Percentiles rank a stretch among this genome's conserved stretches.
Evolutionary conservation across 2,797 vertebrate species (phyloP).

Genomic region (Pangasius larnaudii): DNA sequence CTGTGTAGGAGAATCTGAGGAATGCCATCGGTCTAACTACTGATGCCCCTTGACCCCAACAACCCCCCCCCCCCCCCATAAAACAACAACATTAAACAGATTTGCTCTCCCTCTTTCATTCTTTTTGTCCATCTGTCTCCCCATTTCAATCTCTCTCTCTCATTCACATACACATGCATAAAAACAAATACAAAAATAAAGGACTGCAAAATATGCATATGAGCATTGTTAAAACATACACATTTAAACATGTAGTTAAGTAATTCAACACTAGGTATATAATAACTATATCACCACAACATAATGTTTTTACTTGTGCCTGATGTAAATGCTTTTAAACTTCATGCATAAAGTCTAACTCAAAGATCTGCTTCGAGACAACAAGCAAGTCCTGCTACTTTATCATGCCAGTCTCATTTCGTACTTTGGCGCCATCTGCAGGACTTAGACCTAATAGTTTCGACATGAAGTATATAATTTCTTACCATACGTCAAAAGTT

Average conservation of each 20-base stretch:
- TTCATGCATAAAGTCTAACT: neutral
- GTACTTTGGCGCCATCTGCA: conserved; percentile 52
- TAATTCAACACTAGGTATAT: neutral
- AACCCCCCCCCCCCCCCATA: conserved; percentile 34
- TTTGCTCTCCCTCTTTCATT: neutral
- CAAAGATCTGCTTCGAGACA: neutral
- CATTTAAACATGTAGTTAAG: neutral
- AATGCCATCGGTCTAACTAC: conserved; percentile 67
- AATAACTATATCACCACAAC: neutral
- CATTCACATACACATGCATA: neutral
- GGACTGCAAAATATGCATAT: neutral
- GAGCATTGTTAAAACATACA: too few relatives aligned
- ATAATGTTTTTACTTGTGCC: neutral
- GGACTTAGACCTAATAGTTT: conserved; percentile 10
- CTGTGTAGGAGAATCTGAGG: conserved; percentile 69
- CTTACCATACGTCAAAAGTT: neutral
- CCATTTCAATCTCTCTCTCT: neutral
- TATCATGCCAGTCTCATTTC: conserved; percentile 1
- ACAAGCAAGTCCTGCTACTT: conserved; percentile 1
- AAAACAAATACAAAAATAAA: conserved; percentile 15
- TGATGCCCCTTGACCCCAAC: conserved; percentile 63
- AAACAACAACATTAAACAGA: conserved; percentile 38
- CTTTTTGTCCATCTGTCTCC: neutral
- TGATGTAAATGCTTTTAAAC: neutral
- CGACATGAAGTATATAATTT: neutral